Evolutionary conservation across 1,140 invertebrate species (phyloP).

Genomic region (Saccostrea echinata): DNA sequence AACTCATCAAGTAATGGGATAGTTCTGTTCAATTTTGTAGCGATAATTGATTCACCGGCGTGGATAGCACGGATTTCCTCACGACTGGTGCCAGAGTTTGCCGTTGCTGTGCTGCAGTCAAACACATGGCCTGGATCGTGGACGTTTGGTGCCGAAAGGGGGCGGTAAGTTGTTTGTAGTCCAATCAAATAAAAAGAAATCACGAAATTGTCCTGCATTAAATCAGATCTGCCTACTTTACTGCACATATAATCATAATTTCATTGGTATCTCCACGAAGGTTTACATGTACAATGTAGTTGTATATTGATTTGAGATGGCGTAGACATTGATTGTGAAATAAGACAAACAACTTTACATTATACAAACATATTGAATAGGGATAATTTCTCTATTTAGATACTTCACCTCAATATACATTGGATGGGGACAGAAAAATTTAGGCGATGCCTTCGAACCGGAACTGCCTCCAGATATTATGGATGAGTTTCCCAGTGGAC

Average conservation of each 20-base stretch:
- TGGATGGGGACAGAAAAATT: slow-evolving; percentile 69
- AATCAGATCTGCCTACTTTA: neutral
- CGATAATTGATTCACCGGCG: slow-evolving; percentile 55
- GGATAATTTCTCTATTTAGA: slow-evolving; percentile 45
- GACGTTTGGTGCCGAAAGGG: slow-evolving; percentile 66
- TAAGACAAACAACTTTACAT: no score
- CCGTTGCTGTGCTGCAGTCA: slow-evolving; percentile 62
- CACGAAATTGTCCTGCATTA: neutral
- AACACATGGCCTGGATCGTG: slow-evolving; percentile 67
- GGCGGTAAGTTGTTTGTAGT: slow-evolving; percentile 57
- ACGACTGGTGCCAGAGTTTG: slow-evolving; percentile 65
- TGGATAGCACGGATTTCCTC: slow-evolving; percentile 64
- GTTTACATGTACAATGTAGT: neutral
- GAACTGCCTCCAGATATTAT: slow-evolving; percentile 57
- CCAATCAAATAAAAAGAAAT: neutral
- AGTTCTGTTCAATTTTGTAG: slow-evolving; percentile 40
- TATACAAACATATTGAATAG: no score
- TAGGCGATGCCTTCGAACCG: slow-evolving; percentile 60
- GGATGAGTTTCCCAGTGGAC: slow-evolving; percentile 69
- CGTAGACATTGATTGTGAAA: neutral
- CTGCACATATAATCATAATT: neutral
- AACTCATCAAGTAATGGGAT: neutral
- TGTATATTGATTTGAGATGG: neutral
- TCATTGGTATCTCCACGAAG: neutral
- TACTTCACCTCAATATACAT: slow-evolving; percentile 70